Evolutionary conservation across 2,797 vertebrate species (phyloP).

Genomic region (Anguilla marmorata): DNA sequence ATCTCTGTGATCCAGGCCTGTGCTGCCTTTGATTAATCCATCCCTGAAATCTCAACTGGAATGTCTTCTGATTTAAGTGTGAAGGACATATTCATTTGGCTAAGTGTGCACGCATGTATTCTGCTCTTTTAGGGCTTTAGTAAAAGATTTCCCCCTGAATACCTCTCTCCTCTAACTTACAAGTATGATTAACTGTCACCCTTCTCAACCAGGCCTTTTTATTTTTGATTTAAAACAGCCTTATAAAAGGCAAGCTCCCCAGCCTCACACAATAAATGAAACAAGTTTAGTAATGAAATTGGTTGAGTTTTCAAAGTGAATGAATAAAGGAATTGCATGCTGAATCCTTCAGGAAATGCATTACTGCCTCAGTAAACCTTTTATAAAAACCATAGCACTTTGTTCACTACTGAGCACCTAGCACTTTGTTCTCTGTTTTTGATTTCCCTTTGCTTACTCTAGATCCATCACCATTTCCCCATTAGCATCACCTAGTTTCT

Average conservation of each 20-base stretch:
- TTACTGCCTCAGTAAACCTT: background rate
- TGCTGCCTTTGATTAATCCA: constrained; percentile 40
- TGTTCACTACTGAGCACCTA: background rate
- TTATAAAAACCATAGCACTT: background rate
- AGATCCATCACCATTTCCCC: background rate
- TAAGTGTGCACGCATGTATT: background rate
- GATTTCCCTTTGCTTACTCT: background rate
- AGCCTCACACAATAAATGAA: background rate
- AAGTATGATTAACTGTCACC: constrained; percentile 17
- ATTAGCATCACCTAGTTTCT: background rate
- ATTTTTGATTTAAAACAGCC: background rate
- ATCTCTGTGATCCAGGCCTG: constrained; percentile 24
- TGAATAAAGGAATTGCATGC: background rate
- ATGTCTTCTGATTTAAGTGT: constrained; percentile 26
- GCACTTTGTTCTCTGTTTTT: background rate
- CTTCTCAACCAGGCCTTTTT: constrained; percentile 1
- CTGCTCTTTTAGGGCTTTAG: background rate
- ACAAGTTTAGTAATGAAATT: background rate
- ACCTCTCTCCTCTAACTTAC: background rate
- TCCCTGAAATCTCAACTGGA: constrained; percentile 30
- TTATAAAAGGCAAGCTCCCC: constrained; percentile 21
- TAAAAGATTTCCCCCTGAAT: background rate
- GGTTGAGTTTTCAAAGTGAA: background rate
- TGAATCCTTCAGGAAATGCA: background rate
- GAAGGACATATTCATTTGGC: constrained; percentile 24